Base-by-base conservation (phyloP, 2,113 vertebrate genomes). In the Cephalopterus ornatus region DNA sequence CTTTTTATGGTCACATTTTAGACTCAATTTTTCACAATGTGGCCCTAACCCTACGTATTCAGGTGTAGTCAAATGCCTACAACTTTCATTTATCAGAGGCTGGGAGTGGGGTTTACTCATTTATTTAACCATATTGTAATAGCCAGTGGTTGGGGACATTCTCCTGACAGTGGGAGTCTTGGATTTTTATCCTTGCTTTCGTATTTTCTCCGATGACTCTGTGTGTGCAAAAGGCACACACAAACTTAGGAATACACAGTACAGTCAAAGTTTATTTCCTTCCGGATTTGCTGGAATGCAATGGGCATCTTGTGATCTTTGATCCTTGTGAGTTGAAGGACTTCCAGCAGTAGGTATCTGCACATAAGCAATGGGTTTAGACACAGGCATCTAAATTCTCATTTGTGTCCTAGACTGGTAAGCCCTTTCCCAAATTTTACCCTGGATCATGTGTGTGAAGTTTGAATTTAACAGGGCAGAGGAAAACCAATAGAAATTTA, bases 161-260 rank as follows among this genome's bases (percentile, higher is more conserved):
- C 28, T 81, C 14, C 37, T 53, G 41, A 37, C 11, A 26, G 5
- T 23, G 19, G 9, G 2, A 67, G 8, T 8, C 46, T 30, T 50
- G 15, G 6, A 19, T n/a, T 80, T 72, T 81, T 58, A 21, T 28
- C 62, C 42, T 82, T 62, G 24, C 33, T 85, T 74, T 70, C 12
- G 1, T 66, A 8, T 47, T 88, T 92, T 53, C 22, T 62, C 33
- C 50, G 61, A 3, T 8, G 23, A 20, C 26, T 41, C 24, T 26
- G 2, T 3, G 7, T 21, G 24, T 2, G 5, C 11, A 49, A 63
- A 80, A 59, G 13, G 13, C 9, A 2, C 5, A 5, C 22, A 39
- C 18, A 27, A 75, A 32, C 30, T n/a, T 49, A 52, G 23, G 76
- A 84, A 24, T 10, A 16, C 12, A 14, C 8, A 14, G 32, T 5